Conservation (phyloP, 2,888 invertebrate species). For the Dorcus parallelipipedus region DNA sequence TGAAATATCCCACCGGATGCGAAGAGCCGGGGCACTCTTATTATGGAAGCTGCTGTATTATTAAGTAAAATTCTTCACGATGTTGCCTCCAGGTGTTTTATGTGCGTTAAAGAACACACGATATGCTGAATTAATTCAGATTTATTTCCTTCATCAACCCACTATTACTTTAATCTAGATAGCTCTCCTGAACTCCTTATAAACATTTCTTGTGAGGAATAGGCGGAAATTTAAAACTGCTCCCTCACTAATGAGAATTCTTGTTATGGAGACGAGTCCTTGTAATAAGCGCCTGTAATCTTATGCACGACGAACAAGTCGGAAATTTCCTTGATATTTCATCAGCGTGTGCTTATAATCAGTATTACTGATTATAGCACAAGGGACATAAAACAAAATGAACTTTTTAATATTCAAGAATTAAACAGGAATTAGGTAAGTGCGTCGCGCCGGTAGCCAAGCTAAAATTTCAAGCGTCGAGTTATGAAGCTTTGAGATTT, state of each 20-base stretch:
- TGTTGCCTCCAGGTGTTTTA: conserved; percentile 15
- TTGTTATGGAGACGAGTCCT: not conserved
- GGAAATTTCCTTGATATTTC: too few relatives aligned
- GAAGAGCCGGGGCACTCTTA: conserved; percentile 6
- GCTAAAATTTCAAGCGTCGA: too few relatives aligned
- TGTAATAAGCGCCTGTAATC: too few relatives aligned
- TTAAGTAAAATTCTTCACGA: conserved; percentile 14
- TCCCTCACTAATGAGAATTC: conserved; percentile 1
- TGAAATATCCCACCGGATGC: not conserved
- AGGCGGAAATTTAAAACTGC: conserved; percentile 16
- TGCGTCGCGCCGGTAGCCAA: too few relatives aligned
- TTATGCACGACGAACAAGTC: too few relatives aligned
- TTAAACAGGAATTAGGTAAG: too few relatives aligned
- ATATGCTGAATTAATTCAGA: conserved; percentile 18
- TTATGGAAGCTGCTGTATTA: conserved; percentile 6
- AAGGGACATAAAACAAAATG: too few relatives aligned
- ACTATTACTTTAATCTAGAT: conserved; percentile 19
- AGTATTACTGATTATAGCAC: too few relatives aligned
- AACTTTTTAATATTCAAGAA: too few relatives aligned
- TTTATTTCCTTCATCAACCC: conserved; percentile 16
- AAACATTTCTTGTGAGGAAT: conserved; percentile 14
- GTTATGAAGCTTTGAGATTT: too few relatives aligned
- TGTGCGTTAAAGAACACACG: conserved; percentile 13
- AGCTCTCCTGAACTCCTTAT: conserved; percentile 9
- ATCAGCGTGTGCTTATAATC: too few relatives aligned